Base-by-base conservation (phyloP, 1,140 invertebrate species). In the Cepaea nemoralis region DNA sequence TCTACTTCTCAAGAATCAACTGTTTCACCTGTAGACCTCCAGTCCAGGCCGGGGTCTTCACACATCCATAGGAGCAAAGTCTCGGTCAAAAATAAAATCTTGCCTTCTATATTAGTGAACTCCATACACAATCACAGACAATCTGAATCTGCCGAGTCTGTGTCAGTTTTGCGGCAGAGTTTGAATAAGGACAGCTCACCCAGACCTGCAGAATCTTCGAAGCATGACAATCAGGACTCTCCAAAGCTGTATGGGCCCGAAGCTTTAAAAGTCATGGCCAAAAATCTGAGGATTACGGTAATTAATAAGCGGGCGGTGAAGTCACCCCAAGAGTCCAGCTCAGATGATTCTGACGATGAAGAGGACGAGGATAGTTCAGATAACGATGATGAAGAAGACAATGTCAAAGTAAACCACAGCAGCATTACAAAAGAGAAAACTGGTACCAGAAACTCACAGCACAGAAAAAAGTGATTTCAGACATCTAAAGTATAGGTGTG, bases 271-370 rank as follows among this genome's bases (percentile, higher is more conserved):
- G 71, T 74, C 0, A 42, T 74, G 42, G 71, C 71, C 0, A 74
- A 74, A 48, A 74, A 74, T 33, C 42, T 74, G 10, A 48, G 35
- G 50, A 45, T 74, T 42, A 74, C 71, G 6, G 71, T 74, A 16
- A 74, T 50, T n/a, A 74, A 74, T 74, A 48, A 74, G 33, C 37
- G n/a, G 14, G 71, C 71, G 1, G n/a, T 27, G 1, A 33, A 27
- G 19, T 24, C 22, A 3, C n/a, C 1, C 6, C 37, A 74, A 2
- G 39, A 74, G 12, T 74, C 71, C 31, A 74, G 71, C 31, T 45
- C 71, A 45, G 71, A 50, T 74, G 71, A 74, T 45, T 45, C 71
- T 45, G 71, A 74, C 50, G 71, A 74, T 45, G 39, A 42, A 6
- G 42, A 48, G 48, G 40, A 48, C 1, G 40, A 50, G 48, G 42